Evolutionary conservation across 2,113 vertebrate species (phyloP), one percentile per base, ranked within the genome.

Genomic region (Alaudala cheleensis): DNA sequence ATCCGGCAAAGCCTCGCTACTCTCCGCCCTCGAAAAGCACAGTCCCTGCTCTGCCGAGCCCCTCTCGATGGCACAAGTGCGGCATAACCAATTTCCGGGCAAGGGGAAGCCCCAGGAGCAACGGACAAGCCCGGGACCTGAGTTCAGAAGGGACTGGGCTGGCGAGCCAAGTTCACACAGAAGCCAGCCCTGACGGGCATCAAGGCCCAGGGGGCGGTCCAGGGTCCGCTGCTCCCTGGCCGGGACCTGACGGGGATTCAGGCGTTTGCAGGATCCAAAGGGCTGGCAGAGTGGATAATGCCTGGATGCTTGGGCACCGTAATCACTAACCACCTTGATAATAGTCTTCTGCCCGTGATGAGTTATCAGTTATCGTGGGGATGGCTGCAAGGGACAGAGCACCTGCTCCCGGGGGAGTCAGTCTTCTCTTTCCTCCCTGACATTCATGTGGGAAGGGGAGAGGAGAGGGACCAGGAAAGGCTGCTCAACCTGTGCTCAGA

Each of bases 171-270:
- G 33, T 22, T 23, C 37, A 28, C 20, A 29, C 4, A 12, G 34
- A n/a, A 3, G 6, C 2, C 12, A 19, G 18, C 22, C 2, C 34
- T 3, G 3, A 9, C 1, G 4, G 24, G 24, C 6, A 6, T 14
- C 73, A 16, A 54, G 49, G 54, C 22, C 44, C 12, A 7, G 2
- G 4, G 12, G 1, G 16, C 0, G 3, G 33, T 18, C 31, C 14
- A 2, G 47, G 34, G 29, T 40, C 14, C 2, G 14, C 42, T 4
- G n/a, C 54, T 57, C 13, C 51, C 33, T 1, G 9, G 14, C 25
- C 0, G 7, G 60, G 29, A 21, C 9, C 13, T 11, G 9, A 2
- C 2, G 25, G 3, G 9, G 21, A 14, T 20, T 33, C 1, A 11
- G 40, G 29, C 0, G 4, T 65, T 20, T 31, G 44, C 1, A 10